Conservation (phyloP, 37 sponge, comb jelly and placozoan species). For the Ephydatia muelleri region DNA sequence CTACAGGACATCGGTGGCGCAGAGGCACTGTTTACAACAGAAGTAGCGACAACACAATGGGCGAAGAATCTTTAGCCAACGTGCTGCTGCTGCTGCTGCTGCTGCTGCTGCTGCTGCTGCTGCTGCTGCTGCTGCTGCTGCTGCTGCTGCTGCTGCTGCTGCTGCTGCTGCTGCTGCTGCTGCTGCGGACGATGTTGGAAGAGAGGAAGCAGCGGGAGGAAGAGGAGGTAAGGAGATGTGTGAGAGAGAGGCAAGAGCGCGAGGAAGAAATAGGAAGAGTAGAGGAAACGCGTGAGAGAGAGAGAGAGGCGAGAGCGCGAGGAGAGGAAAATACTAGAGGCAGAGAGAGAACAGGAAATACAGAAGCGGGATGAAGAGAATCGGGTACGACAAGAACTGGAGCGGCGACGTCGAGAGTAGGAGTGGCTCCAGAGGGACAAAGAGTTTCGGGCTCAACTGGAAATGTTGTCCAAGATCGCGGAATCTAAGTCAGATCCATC, state of each 20-base stretch:
- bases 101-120: too few relatives aligned
- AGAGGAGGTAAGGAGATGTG: not conserved
- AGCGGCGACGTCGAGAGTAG: not conserved
- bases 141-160: too few relatives aligned
- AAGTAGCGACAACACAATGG: not conserved
- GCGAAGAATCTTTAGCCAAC: not conserved
- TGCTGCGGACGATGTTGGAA: too few relatives aligned
- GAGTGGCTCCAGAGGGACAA: not conserved
- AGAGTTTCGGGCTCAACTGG: not conserved
- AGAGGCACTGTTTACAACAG: slow-evolving; percentile 1
- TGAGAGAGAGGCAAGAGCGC: not conserved
- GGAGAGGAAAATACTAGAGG: too few relatives aligned
- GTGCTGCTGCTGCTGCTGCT: not conserved
- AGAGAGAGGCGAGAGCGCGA: not conserved
- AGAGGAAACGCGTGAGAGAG: not conserved
- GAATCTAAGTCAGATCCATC: not conserved
- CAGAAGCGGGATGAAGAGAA: not conserved
- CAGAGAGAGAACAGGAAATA: too few relatives aligned
- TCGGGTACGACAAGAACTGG: not conserved
- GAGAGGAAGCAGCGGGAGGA: too few relatives aligned
- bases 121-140: too few relatives aligned
- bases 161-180: too few relatives aligned
- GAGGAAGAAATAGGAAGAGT: too few relatives aligned
- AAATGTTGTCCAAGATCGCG: not conserved
- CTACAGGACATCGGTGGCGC: not conserved